Percentiles rank a stretch among this genome's conserved stretches.
Evolutionary conservation across 1,140 invertebrate species (phyloP).

Genomic region (Drosophila pandora): DNA sequence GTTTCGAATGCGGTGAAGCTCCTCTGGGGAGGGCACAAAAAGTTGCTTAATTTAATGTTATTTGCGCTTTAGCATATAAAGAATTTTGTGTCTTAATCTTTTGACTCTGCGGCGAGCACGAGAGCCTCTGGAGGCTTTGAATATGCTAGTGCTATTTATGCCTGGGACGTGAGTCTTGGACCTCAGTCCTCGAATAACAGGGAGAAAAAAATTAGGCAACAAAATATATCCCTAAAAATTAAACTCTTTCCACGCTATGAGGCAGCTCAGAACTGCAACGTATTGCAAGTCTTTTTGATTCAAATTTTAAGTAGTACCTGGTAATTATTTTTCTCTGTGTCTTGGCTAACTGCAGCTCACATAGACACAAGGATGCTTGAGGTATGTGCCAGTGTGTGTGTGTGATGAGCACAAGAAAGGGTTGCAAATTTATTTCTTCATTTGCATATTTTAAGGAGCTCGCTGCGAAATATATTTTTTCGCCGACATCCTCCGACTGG

Average conservation of each 20-base stretch:
- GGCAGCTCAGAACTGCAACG: neutral
- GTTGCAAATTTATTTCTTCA: constrained; percentile 84
- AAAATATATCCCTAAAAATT: neutral
- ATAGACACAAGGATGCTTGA: constrained; percentile 11
- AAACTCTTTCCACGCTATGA: too few species aligned
- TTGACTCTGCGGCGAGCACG: constrained; percentile 73
- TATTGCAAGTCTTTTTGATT: neutral
- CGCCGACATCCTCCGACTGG: constrained; percentile 54
- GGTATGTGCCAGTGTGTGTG: constrained; percentile 34
- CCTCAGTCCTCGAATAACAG: constrained; percentile 14
- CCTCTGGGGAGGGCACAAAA: constrained; percentile 63
- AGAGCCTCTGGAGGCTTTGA: constrained; percentile 68
- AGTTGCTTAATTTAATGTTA: constrained; percentile 84
- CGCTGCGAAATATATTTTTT: constrained; percentile 68
- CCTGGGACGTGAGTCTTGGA: constrained; percentile 65
- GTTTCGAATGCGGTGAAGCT: constrained; percentile 24
- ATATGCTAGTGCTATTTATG: constrained; percentile 83
- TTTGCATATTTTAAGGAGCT: constrained; percentile 84
- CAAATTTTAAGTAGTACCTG: neutral
- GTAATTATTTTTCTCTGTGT: constrained; percentile 18
- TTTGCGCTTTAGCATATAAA: constrained; percentile 83
- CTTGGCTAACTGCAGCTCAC: constrained; percentile 53
- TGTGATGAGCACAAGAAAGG: constrained; percentile 60
- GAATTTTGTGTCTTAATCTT: constrained; percentile 84
- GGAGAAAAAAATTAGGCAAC: constrained; percentile 1